Conservation (phyloP, 2,113 vertebrate species). For the Paradoxurus hermaphroditus region DNA sequence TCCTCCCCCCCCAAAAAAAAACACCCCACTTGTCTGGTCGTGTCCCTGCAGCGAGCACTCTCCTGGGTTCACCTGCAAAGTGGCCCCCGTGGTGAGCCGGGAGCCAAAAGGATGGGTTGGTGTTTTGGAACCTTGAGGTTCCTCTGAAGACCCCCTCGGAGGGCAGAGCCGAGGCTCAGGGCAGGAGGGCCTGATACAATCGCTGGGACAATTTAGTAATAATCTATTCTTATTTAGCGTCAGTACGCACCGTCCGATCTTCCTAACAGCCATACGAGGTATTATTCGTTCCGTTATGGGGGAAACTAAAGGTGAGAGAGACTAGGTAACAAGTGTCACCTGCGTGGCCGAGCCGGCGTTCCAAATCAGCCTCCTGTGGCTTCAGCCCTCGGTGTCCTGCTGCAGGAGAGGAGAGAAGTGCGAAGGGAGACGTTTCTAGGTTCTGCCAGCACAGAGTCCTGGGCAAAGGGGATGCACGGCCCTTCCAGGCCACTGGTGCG, state of each 20-base stretch:
- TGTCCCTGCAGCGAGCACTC: neutral
- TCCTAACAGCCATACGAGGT: neutral
- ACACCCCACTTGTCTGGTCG: neutral
- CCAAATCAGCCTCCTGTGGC: neutral
- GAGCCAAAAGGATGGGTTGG: neutral
- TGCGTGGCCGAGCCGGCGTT: neutral
- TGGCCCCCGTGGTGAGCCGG: neutral
- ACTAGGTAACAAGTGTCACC: neutral
- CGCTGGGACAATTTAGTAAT: neutral
- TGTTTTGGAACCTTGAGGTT: neutral
- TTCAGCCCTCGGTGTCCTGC: neutral
- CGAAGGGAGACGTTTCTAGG: neutral
- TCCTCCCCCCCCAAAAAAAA: neutral
- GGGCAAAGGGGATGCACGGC: neutral
- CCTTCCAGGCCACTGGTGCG: neutral
- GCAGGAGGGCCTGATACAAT: neutral
- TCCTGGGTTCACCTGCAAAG: neutral
- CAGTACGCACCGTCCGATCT: neutral
- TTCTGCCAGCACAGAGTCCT: neutral
- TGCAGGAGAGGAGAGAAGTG: neutral
- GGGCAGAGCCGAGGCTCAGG: neutral
- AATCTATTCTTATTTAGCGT: neutral
- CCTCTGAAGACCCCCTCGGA: neutral
- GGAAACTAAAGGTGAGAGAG: neutral
- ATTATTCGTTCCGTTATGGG: neutral